Base-by-base conservation (phyloP, 2,797 vertebrate genomes). In the Tangara arthus region DNA sequence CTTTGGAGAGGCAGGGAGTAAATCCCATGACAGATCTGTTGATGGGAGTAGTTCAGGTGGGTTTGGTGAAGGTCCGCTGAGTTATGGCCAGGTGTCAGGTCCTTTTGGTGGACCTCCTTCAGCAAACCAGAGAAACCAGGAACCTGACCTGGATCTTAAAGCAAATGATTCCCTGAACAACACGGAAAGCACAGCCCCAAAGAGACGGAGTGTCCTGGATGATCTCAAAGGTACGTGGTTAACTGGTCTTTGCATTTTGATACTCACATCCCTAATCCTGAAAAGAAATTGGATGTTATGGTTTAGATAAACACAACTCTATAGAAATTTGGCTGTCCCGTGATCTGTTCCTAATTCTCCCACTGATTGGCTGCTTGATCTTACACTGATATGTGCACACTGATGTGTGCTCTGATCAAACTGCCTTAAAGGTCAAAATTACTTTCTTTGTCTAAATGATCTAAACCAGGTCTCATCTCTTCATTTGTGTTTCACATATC, bases 191-290 rank as follows among this genome's bases (percentile, higher is more conserved):
- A 73, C 16, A 53, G 95, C 32, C 79, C 87, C 65, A 75, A 97
- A 91, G 78, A 84, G 61, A 61, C 63, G 22, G 50, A 93, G 92
- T 6, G 49, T 49, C 69, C 94, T 97, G 32, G 90, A 93, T 59
- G 87, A 95, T 30, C 24, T 80, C 66, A 96, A 78, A 96, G 96
- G 96, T 96, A 76, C 0, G 82, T 87, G 77, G 41, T 55, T 64
- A 34, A 7, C 1, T n/a, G 57, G 4, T 42, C 35, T 82, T 69
- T 91, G 49, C 9, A 6, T 41, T 75, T 68, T 57, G 50, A 34
- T 44, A 32, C 13, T 63, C 23, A 24, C 14, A 3, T 69, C 79
- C 64, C 52, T 77, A 57, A 82, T 76, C 34, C 56, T 66, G 47
- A 26, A 34, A 53, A 83, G 59, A 44, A 89, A 28, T 17, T 22